Base-by-base conservation (phyloP, 2,888 invertebrate genomes). In the Acanthococcus lagerstroemiae region DNA sequence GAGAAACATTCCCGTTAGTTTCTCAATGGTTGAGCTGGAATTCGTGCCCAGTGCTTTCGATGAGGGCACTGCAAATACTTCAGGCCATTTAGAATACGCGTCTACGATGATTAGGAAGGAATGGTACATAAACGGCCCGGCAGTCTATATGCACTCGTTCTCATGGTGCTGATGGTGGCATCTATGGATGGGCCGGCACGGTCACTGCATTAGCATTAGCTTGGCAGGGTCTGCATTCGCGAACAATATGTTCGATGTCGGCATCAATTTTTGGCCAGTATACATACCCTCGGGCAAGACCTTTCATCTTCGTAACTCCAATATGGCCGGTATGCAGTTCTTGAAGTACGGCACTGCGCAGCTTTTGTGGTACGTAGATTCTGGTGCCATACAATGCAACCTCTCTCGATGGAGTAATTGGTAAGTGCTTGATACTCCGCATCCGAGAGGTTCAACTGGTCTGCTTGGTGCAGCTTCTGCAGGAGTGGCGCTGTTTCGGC, bases 251-350 rank as follows among this genome's bases (percentile, higher is more conserved):
- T 4, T 65, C 27, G 9, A 71, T 72, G 22, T 57, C 68, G 7
- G 69, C 66, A 21, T 70, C 65, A n/a, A n/a, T n/a, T n/a, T n/a
- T n/a, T n/a, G n/a, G n/a, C n/a, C n/a, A n/a, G n/a, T n/a, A n/a
- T n/a, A n/a, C n/a, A n/a, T n/a, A n/a, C n/a, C n/a, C n/a, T n/a
- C n/a, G n/a, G n/a, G n/a, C n/a, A n/a, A n/a, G n/a, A n/a, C n/a
- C n/a, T n/a, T n/a, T n/a, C n/a, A n/a, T n/a, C n/a, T n/a, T n/a
- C n/a, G n/a, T n/a, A n/a, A n/a, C n/a, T n/a, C n/a, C n/a, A n/a
- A n/a, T 55, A 66, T 72, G 70, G 3, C 70, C 71, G 2, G 65
- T 56, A 54, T 72, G 71, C n/a, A 73, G 67, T 67, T 73, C 71
- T 19, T 71, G 63, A 24, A 72, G 55, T 2, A 73, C 45, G 19